Evolutionary conservation across 23 tunicate species (phyloP), one percentile per base, ranked within the genome.

Genomic region (Botrylloides violaceus): DNA sequence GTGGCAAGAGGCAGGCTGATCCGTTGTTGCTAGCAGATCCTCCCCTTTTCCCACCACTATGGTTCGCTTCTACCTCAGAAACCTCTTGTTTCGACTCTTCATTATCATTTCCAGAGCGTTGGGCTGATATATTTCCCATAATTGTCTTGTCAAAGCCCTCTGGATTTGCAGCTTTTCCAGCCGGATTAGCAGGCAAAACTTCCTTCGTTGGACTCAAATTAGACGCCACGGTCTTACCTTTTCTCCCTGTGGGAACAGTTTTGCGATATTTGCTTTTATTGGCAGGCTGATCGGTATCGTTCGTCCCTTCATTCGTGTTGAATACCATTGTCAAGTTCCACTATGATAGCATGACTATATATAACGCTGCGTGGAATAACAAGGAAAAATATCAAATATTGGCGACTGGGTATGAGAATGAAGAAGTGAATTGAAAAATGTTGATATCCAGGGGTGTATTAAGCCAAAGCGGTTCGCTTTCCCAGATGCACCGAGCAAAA

Each of bases 71-170:
- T 12, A 48, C 55, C 55, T 48, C 55, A 15, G 55, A 48, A 48
- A 48, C 55, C 18, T 48, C 55, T 48, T 48, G 55, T 48, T 48
- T 48, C 56, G 56, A 48, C 18, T 43, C 53, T 43, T 43, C 53
- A 9, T 7, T 15, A 7, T 43, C 53, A 15, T 43, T 15, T 9
- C 53, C 53, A 43, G 53, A 43, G 9, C 53, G 12, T 43, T 43
- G 9, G 53, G 12, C 53, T 7, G 53, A 9, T 7, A 43, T 43
- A 7, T 43, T 43, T 9, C 53, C 53, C 53, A 43, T 43, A 43
- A 7, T 15, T 9, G 15, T 15, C 15, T 43, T 15, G 15, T 43
- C 15, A 9, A 43, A 15, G 15, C 9, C 53, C 9, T 7, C 15
- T 7, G 9, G 12, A 15, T 43, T 43, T 15, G 53, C 12, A 15